A percentile compares a stretch with the other conserved stretches of the same genome.
phyloP scores from a whole-genome alignment of 2,113 vertebrate genomes.

The Circaetus gallicus region DNA sequence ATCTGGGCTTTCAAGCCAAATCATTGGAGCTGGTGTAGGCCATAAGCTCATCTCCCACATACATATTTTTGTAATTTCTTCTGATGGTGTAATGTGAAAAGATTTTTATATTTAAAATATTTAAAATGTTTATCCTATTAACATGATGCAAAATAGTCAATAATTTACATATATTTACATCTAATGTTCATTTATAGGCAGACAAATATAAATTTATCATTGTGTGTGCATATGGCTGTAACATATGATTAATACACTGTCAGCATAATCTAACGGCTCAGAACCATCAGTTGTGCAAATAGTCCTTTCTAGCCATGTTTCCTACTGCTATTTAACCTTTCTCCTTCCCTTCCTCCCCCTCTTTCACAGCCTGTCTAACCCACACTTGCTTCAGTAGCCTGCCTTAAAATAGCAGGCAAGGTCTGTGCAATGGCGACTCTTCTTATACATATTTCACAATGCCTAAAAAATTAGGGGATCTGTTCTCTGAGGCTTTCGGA shows the following conservation, averaged over 20 bases:
- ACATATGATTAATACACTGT: slow-evolving; percentile 69
- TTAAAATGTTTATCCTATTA: slow-evolving; percentile 62
- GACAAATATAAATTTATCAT: slow-evolving; percentile 63
- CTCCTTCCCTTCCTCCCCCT: slow-evolving; percentile 34
- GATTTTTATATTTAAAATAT: slow-evolving; percentile 29
- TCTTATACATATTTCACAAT: not conserved
- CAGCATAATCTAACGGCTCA: slow-evolving; percentile 60
- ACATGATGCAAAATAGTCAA: slow-evolving; percentile 48
- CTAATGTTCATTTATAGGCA: slow-evolving; percentile 65
- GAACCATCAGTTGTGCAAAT: slow-evolving; percentile 61
- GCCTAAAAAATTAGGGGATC: not conserved
- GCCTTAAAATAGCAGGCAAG: slow-evolving; percentile 47
- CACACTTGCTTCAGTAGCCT: slow-evolving; percentile 10
- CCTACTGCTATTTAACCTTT: slow-evolving; percentile 49
- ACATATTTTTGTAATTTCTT: slow-evolving; percentile 28
- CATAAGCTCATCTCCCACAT: slow-evolving; percentile 28
- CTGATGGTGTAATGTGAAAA: slow-evolving; percentile 1
- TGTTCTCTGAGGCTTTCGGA: not conserved
- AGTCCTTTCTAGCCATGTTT: slow-evolving; percentile 47
- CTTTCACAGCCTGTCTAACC: slow-evolving; percentile 42
- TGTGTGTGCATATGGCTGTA: slow-evolving; percentile 66
- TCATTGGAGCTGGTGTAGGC: not conserved
- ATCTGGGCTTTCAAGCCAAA: slow-evolving; percentile 5
- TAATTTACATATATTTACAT: slow-evolving; percentile 70
- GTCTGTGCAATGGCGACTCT: not conserved